Evolutionary conservation across 2,113 vertebrate species (phyloP).

Genomic region (Pelusios castaneus): DNA sequence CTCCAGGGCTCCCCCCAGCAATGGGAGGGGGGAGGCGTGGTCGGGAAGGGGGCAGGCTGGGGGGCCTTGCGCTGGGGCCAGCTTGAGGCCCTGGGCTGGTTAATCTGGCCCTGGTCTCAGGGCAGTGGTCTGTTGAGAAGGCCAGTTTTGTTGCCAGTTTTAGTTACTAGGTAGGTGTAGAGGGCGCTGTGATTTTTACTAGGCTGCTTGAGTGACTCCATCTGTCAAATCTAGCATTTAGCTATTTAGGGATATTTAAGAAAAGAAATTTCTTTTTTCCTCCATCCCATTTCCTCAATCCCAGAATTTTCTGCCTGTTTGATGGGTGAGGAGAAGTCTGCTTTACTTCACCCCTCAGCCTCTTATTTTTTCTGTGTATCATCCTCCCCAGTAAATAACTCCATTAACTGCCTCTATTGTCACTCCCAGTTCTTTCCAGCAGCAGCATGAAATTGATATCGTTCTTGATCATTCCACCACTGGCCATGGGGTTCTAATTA

Average conservation of each 20-base stretch:
- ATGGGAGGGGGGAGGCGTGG: too few species aligned
- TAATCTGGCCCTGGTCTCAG: too few species aligned
- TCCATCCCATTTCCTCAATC: background rate
- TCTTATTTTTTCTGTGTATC: too few species aligned
- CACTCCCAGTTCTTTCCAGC: background rate
- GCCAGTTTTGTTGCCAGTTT: background rate
- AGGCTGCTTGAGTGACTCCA: background rate
- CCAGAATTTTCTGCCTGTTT: background rate
- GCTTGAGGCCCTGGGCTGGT: too few species aligned
- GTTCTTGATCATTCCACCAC: background rate
- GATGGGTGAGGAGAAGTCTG: background rate
- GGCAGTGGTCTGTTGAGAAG: too few species aligned
- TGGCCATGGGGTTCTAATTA: too few species aligned
- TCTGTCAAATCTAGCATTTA: too few species aligned
- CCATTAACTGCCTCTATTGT: background rate
- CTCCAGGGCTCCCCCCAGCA: too few species aligned
- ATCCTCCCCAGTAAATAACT: background rate
- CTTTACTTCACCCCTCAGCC: background rate
- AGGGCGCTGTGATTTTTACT: conserved; percentile 14
- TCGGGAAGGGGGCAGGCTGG: too few species aligned
- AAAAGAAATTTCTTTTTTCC: background rate
- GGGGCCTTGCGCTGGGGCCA: too few species aligned
- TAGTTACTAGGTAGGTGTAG: background rate
- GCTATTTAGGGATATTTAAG: too few species aligned
- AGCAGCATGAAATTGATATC: background rate